Evolutionary conservation across 2,797 vertebrate species (phyloP).

Genomic region (Labroides dimidiatus): DNA sequence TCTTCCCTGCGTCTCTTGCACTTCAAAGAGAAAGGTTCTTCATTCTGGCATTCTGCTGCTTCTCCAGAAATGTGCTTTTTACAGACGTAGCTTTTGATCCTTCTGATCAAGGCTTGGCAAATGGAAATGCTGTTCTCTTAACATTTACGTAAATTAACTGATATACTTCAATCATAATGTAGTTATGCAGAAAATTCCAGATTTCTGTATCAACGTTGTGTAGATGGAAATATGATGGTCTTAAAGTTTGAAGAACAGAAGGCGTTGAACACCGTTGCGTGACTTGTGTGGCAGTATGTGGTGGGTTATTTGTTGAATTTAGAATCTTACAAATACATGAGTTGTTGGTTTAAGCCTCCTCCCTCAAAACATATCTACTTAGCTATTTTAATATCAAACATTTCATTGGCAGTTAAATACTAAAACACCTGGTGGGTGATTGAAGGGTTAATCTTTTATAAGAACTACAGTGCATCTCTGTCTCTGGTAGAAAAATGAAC

Average conservation of each 20-base stretch:
- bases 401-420: no score
- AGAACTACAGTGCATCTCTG: neutral
- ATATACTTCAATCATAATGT: conserved; percentile 10
- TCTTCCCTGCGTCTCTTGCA: conserved; percentile 53
- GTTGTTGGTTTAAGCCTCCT: no score
- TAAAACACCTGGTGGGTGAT: no score
- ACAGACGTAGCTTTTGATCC: conserved; percentile 73
- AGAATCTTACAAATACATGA: no score
- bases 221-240: no score
- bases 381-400: no score
- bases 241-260: no score
- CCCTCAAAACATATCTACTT: no score
- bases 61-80: conserved; percentile 62
- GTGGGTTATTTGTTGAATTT: no score
- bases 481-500: conserved; percentile 11
- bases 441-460: neutral
- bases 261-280: no score
- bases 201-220: no score
- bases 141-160: conserved; percentile 34
- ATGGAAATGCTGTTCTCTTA: conserved; percentile 41
- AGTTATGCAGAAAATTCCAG: conserved; percentile 15
- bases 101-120: conserved; percentile 48
- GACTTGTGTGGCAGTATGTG: no score
- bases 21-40: conserved; percentile 72
- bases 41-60: conserved; percentile 55